Evolutionary conservation across 2,113 vertebrate species (phyloP).

Genomic region (Rafetus swinhoei): DNA sequence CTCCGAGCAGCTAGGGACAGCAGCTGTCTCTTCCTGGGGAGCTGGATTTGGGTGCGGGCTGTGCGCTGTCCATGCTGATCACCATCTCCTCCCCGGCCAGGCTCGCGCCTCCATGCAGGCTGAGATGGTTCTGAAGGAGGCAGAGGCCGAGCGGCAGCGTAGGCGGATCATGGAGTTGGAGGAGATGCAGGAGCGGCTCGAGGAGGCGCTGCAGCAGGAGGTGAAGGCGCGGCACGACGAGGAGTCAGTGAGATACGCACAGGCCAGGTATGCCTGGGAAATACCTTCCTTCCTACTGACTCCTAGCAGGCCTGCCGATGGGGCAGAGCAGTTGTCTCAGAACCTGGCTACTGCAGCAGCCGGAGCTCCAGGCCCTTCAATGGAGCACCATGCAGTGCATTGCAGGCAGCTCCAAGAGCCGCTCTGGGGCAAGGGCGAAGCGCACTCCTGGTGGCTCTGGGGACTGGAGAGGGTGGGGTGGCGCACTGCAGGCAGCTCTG

Average conservation of each 20-base stretch:
- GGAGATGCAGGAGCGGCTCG: conserved; percentile 90
- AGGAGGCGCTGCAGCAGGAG: conserved; percentile 93
- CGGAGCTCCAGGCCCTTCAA: too few relatives aligned
- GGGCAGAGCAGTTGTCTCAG: too few relatives aligned
- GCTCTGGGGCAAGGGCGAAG: too few relatives aligned
- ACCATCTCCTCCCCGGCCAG: conserved; percentile 56
- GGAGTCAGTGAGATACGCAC: conserved; percentile 89
- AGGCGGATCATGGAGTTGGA: conserved; percentile 93
- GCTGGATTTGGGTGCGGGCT: neutral
- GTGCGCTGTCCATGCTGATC: neutral
- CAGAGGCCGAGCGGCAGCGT: conserved; percentile 89
- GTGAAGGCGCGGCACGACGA: conserved; percentile 91
- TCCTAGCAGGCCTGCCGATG: neutral
- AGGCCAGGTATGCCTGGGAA: conserved; percentile 85
- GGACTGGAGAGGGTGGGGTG: too few relatives aligned
- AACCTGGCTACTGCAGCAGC: neutral
- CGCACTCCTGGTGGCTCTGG: too few relatives aligned
- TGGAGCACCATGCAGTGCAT: too few relatives aligned
- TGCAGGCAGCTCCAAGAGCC: too few relatives aligned
- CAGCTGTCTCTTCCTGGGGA: neutral
- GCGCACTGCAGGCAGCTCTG: too few relatives aligned
- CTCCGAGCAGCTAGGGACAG: neutral
- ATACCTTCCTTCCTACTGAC: neutral
- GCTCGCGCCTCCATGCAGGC: conserved; percentile 94
- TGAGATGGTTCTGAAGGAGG: conserved; percentile 93